Evolutionary conservation across 1,140 invertebrate genomes (phyloP).

Genomic region (Zophobas atratus): DNA sequence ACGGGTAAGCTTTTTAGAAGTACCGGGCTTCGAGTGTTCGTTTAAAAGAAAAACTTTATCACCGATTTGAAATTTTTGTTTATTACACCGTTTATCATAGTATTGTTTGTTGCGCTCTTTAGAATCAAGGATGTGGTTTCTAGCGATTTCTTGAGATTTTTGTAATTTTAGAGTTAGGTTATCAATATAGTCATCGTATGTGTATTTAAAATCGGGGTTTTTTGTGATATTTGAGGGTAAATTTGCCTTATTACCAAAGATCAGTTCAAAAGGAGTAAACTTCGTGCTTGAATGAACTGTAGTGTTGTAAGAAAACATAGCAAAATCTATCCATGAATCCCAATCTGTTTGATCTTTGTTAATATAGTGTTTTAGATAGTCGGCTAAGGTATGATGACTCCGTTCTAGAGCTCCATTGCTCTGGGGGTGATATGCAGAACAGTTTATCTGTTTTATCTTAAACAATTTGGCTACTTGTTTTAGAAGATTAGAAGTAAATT

Average conservation of each 20-base stretch:
- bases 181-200: constrained; percentile 39
- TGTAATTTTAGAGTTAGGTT: constrained; percentile 2
- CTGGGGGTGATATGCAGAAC: constrained; percentile 56
- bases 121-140: not conserved
- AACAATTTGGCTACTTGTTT: constrained; percentile 55
- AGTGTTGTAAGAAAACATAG: constrained; percentile 60
- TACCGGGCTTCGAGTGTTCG: no score
- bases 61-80: not conserved
- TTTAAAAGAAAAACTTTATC: no score
- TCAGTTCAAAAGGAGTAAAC: constrained; percentile 59
- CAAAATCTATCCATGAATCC: constrained; percentile 56
- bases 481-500: constrained; percentile 59
- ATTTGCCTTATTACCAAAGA: constrained; percentile 61
- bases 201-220: constrained; percentile 40
- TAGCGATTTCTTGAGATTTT: constrained; percentile 4
- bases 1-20: no score
- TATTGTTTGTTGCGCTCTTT: not conserved
- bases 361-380: constrained; percentile 62
- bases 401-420: constrained; percentile 58
- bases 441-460: constrained; percentile 55
- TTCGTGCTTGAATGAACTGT: constrained; percentile 58
- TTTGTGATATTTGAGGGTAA: constrained; percentile 47
- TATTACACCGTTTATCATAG: constrained; percentile 16
- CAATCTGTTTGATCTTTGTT: constrained; percentile 58
- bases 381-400: constrained; percentile 55